Evolutionary conservation across 2,797 vertebrate genomes (phyloP).

Genomic region (Bovichtus diacanthus): DNA sequence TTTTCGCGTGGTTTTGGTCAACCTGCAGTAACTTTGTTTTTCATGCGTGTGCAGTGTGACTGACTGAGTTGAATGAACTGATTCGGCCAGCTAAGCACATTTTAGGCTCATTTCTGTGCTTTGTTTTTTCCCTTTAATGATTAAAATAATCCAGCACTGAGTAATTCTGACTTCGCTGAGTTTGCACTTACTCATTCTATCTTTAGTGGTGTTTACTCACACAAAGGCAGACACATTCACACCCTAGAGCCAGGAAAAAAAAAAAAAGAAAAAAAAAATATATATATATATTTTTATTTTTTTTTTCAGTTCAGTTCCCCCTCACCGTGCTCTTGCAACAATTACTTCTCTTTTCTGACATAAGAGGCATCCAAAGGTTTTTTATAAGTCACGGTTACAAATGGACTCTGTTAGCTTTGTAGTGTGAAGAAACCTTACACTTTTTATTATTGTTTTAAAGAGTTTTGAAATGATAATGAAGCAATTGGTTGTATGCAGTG

Average conservation of each 20-base stretch:
- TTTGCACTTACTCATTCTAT: constrained; percentile 20
- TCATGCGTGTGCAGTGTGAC: background rate
- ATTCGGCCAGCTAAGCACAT: constrained; percentile 20
- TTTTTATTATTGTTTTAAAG: too few species aligned
- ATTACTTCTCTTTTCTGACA: constrained; percentile 54
- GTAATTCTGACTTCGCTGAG: constrained; percentile 10
- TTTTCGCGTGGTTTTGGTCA: too few species aligned
- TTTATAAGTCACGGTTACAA: constrained; percentile 3
- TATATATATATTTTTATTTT: too few species aligned
- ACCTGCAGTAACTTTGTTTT: background rate
- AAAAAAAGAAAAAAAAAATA: too few species aligned
- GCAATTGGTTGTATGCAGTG: background rate
- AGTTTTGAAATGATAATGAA: too few species aligned
- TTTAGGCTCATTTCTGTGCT: constrained; percentile 7
- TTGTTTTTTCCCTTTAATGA: background rate
- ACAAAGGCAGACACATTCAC: background rate
- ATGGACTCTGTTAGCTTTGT: background rate
- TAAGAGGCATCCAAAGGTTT: constrained; percentile 22
- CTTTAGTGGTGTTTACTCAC: constrained; percentile 17
- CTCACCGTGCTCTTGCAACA: background rate
- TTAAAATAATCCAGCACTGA: constrained; percentile 46
- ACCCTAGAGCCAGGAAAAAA: background rate
- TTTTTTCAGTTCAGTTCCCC: too few species aligned
- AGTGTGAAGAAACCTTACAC: background rate
- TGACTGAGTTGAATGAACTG: background rate